phyloP scores from a whole-genome alignment of 2,113 vertebrate species.

The Hippocampus comes region DNA sequence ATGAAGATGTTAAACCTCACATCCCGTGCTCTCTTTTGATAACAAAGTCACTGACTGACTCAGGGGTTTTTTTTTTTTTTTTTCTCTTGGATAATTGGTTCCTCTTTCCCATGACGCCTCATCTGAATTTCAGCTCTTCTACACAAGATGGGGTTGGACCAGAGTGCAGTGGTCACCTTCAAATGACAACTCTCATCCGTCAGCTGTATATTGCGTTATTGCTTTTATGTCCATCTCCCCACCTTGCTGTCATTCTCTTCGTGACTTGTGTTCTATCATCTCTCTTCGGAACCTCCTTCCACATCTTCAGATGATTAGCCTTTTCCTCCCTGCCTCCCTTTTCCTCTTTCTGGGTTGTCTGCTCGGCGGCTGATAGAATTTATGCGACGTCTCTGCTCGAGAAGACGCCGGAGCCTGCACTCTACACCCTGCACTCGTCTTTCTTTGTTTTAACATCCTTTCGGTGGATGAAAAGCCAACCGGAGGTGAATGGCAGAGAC shows the following conservation, averaged over 20 bases:
- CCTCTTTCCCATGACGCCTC: conserved; percentile 8
- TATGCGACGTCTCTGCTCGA: conserved; percentile 50
- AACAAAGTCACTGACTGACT: conserved; percentile 10
- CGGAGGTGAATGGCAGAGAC: conserved; percentile 5
- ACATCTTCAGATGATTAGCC: conserved; percentile 31
- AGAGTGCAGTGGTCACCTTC: conserved; percentile 51
- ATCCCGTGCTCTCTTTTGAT: conserved; percentile 15
- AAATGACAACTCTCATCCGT: conserved; percentile 45
- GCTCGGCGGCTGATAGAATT: conserved; percentile 61
- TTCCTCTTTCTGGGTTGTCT: conserved; percentile 29
- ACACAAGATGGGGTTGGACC: conserved; percentile 15
- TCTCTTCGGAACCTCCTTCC: conserved; percentile 14
- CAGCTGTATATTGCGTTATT: conserved; percentile 20
- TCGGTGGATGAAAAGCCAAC: conserved; percentile 3
- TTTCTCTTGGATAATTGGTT: conserved; percentile 25
- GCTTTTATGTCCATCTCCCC: conserved; percentile 6
- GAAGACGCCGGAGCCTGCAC: conserved; percentile 42
- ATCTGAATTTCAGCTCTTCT: conserved; percentile 41
- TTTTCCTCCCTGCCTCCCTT: background rate
- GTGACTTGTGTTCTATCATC: conserved; percentile 19
- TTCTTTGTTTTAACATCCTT: conserved; percentile 14
- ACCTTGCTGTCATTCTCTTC: conserved; percentile 11
- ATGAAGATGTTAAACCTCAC: conserved; percentile 9
- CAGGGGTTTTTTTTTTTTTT: background rate
- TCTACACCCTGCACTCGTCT: conserved; percentile 53